phyloP scores from a whole-genome alignment of 1,140 invertebrate species.

The Lanistes nyassanus region DNA sequence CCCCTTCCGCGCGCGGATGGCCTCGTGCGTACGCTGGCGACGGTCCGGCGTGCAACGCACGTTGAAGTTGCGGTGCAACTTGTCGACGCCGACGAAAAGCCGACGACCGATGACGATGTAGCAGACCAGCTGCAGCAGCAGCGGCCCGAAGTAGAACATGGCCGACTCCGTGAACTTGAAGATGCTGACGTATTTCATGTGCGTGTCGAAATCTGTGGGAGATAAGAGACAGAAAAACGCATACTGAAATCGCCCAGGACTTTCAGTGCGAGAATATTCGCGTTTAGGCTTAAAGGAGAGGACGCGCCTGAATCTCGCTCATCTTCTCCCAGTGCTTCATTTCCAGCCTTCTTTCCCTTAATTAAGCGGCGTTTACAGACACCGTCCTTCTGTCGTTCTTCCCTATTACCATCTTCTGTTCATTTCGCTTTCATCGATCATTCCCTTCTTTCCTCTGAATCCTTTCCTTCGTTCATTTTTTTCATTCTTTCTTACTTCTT shows the following conservation, averaged over 20 bases:
- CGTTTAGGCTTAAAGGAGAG: no score
- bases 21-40: slow-evolving; percentile 38
- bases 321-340: neutral
- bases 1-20: slow-evolving; percentile 60
- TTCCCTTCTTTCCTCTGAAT: neutral
- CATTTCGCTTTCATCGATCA: no score
- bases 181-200: slow-evolving; percentile 42
- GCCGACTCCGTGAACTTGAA: slow-evolving; percentile 63
- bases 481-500: neutral
- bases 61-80: slow-evolving; percentile 44
- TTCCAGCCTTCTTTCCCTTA: neutral
- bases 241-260: no score
- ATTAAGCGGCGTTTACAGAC: neutral
- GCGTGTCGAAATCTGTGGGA: neutral
- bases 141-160: slow-evolving; percentile 64
- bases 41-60: slow-evolving; percentile 19
- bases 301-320: neutral
- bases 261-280: no score
- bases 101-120: slow-evolving; percentile 62
- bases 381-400: neutral
- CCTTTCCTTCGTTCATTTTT: neutral
- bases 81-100: slow-evolving; percentile 59
- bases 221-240: no score
- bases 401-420: neutral
- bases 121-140: slow-evolving; percentile 60